These are phyloP conservation scores for Ylistrum balloti DNA, from an alignment of 1,140 invertebrate species.

Conservation along the genomic window DNA sequence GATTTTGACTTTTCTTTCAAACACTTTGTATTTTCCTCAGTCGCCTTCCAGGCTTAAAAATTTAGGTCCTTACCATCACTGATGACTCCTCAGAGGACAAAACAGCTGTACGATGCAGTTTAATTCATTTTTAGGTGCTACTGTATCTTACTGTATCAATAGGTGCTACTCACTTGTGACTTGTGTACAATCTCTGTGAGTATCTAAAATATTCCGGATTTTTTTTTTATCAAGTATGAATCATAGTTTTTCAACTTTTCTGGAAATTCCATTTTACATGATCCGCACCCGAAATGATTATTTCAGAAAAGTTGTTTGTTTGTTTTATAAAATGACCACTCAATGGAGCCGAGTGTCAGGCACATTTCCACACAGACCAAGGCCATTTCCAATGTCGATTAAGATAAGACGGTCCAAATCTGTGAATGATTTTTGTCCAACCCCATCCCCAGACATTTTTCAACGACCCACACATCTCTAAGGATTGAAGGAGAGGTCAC, in stretches of 20 bases:
- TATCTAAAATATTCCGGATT: too few relatives aligned
- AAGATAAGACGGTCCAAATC: slow-evolving; percentile 18
- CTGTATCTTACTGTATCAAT: too few relatives aligned
- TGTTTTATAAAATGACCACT: neutral
- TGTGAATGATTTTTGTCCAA: neutral
- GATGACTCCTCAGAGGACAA: too few relatives aligned
- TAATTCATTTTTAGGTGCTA: too few relatives aligned
- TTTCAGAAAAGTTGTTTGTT: neutral
- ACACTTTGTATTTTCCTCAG: too few relatives aligned
- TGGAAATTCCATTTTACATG: neutral
- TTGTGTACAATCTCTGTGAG: too few relatives aligned
- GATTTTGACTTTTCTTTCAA: too few relatives aligned
- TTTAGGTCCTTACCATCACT: too few relatives aligned
- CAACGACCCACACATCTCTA: neutral
- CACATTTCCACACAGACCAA: neutral
- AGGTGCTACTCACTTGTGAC: too few relatives aligned
- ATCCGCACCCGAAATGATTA: neutral
- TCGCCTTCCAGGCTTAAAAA: too few relatives aligned
- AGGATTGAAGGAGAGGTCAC: neutral
- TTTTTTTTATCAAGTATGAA: neutral
- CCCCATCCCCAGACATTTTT: slow-evolving; percentile 25
- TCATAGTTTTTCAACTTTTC: neutral
- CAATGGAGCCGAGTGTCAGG: neutral
- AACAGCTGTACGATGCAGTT: too few relatives aligned
- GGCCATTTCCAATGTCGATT: neutral